Conservation (phyloP, 2,113 vertebrate genomes). For the Mystacornis crossleyi region DNA sequence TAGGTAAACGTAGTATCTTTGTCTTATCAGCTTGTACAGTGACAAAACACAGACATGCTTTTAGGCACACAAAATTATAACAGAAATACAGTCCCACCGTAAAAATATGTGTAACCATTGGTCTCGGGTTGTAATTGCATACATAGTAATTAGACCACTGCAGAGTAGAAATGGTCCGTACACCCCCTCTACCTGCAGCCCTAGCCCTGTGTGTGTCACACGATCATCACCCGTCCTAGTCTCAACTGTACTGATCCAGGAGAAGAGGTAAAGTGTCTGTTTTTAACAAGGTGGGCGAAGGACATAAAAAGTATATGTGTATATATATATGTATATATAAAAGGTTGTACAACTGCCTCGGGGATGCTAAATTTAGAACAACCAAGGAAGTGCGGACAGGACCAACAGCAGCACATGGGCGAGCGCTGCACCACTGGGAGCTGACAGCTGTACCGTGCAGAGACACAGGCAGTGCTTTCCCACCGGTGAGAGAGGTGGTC, state of each 20-base stretch:
- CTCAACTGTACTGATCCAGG: neutral
- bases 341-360: neutral
- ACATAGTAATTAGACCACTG: neutral
- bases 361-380: neutral
- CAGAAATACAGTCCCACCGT: neutral
- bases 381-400: accelerated
- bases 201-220: accelerated
- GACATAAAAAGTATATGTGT: neutral
- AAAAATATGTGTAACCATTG: neutral
- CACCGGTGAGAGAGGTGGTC: too few species aligned
- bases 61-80: neutral
- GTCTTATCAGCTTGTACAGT: neutral
- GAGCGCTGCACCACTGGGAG: accelerated
- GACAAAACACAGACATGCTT: neutral
- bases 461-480: accelerated
- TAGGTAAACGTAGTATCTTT: neutral
- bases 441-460: accelerated
- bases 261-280: neutral
- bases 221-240: accelerated
- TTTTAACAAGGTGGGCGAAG: neutral
- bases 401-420: accelerated
- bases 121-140: neutral
- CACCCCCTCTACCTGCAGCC: neutral
- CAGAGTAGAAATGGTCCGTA: neutral
- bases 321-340: neutral